Conservation (phyloP, 2,888 invertebrate genomes). For the Mycalesis mineus region DNA sequence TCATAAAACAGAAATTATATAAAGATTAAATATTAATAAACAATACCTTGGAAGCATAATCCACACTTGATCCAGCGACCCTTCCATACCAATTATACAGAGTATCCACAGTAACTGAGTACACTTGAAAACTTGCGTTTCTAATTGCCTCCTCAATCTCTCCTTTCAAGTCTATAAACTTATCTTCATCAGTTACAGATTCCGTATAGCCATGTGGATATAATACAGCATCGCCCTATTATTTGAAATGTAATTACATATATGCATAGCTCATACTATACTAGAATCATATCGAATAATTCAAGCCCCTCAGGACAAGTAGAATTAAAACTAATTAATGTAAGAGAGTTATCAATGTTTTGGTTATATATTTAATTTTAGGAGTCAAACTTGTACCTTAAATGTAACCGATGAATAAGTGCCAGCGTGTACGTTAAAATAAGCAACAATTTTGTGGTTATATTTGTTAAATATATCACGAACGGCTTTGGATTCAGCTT, state of each 20-base stretch:
- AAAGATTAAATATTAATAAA: conserved; percentile 17
- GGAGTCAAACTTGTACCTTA: conserved; percentile 43
- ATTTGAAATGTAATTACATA: too few relatives aligned
- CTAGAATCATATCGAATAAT: too few relatives aligned
- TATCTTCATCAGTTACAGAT: conserved; percentile 50
- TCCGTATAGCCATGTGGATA: conserved; percentile 60
- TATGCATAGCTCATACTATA: too few relatives aligned
- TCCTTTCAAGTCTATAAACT: conserved; percentile 56
- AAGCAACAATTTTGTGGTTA: conserved; percentile 57
- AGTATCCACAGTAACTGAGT: conserved; percentile 48
- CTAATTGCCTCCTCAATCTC: conserved; percentile 62
- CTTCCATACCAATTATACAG: conserved; percentile 59
- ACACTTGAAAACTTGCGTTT: conserved; percentile 52
- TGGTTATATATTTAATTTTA: not conserved
- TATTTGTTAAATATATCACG: conserved; percentile 53
- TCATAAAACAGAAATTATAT: too few relatives aligned
- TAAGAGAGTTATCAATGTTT: too few relatives aligned
- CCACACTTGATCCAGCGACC: conserved; percentile 57
- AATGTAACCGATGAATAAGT: conserved; percentile 32
- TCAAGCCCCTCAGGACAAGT: too few relatives aligned
- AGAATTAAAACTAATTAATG: too few relatives aligned
- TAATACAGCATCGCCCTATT: conserved; percentile 64
- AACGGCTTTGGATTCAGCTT: conserved; percentile 53
- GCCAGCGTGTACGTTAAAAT: conserved; percentile 57
- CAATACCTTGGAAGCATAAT: conserved; percentile 59